Conservation (phyloP, 2,113 vertebrate species). For the Anas platyrhynchos region DNA sequence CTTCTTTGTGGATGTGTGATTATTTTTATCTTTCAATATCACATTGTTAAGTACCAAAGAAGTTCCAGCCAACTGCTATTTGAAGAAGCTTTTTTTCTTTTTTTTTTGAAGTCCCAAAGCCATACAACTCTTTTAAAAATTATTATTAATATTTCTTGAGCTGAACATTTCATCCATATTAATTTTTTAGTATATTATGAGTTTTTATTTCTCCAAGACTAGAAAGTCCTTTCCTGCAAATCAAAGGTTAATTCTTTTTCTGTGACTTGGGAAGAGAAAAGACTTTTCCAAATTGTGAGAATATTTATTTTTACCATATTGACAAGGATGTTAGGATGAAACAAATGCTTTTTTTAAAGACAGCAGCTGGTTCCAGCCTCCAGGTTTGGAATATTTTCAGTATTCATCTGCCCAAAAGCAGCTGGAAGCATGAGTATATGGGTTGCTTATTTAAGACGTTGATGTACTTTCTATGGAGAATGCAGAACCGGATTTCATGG, state of each 20-base stretch:
- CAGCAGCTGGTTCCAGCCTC: slow-evolving; percentile 54
- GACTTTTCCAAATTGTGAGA: slow-evolving; percentile 11
- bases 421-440: slow-evolving; percentile 37
- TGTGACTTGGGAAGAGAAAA: not conserved
- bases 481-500: slow-evolving; percentile 58
- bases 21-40: not conserved
- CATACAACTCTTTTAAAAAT: no score
- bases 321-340: slow-evolving; percentile 18
- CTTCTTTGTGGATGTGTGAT: not conserved
- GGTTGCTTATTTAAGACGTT: slow-evolving; percentile 50
- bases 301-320: slow-evolving; percentile 47
- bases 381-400: slow-evolving; percentile 48
- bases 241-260: slow-evolving; percentile 10
- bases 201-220: not conserved
- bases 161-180: not conserved
- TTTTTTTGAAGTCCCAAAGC: not conserved
- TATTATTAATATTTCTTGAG: not conserved
- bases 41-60: not conserved
- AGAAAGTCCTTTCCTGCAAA: not conserved
- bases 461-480: slow-evolving; percentile 60
- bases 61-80: not conserved
- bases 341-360: not conserved
- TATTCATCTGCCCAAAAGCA: slow-evolving; percentile 57
- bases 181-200: accelerated
- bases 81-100: not conserved